Base-by-base conservation (phyloP, 2,888 invertebrate species). In the Euproctis similis region DNA sequence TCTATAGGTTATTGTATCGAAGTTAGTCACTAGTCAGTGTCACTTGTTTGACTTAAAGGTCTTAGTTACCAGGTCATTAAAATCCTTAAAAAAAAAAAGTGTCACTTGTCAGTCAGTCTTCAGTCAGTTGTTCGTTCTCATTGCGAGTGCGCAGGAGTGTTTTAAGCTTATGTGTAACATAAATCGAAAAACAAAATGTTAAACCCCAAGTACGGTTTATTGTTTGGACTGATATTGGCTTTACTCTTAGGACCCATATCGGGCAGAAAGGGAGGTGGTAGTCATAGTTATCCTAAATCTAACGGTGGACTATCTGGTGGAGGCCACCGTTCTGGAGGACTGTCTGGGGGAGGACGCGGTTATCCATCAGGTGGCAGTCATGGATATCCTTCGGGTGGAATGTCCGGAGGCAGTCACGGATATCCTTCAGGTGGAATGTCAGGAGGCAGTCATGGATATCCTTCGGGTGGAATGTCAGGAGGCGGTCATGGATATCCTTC, bases 141-240 rank as follows among this genome's bases (percentile, higher is more conserved):
- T n/a, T n/a, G n/a, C n/a, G n/a, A n/a, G n/a, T n/a, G n/a, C n/a
- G n/a, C n/a, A n/a, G n/a, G n/a, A n/a, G n/a, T n/a, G n/a, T n/a
- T n/a, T n/a, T n/a, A n/a, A n/a, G n/a, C n/a, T n/a, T n/a, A n/a
- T n/a, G n/a, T n/a, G n/a, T n/a, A n/a, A n/a, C n/a, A n/a, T n/a
- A n/a, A n/a, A n/a, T n/a, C n/a, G n/a, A n/a, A n/a, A n/a, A n/a
- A n/a, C n/a, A 48, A 40, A 36, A 73, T 71, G 71, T 50, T 52
- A 36, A 43, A 49, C 18, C 42, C 47, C 17, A 55, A 55, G 45
- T 62, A 57, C 49, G 56, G 53, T 42, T 47, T 74, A 21, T 47
- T 74, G 33, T 68, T 63, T 44, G 60, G 62, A 27, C 48, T 72
- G 39, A 30, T 75, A 47, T 53, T 51, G 37, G 46, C 50, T 1